Conservation (phyloP, 2,113 vertebrate species). For the Ranitomeya variabilis region DNA sequence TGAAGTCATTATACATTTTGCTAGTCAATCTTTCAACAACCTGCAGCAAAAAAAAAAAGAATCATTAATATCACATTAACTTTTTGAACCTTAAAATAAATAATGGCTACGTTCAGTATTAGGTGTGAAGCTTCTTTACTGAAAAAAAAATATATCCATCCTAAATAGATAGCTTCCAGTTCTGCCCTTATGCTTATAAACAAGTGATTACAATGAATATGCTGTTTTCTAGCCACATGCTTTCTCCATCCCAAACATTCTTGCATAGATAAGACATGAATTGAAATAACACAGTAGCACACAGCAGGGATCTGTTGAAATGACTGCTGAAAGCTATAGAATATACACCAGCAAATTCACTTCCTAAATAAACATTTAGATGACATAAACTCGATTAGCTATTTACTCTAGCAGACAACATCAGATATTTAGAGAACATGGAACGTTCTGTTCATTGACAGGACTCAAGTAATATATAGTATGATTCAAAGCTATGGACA, state of each 20-base stretch:
- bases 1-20: neutral
- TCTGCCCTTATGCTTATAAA: neutral
- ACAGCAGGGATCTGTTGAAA: constrained; percentile 33
- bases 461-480: neutral
- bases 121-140: neutral
- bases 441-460: neutral
- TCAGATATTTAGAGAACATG: neutral
- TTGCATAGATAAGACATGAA: constrained; percentile 48
- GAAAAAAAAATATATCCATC: neutral
- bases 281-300: constrained; percentile 31
- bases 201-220: neutral
- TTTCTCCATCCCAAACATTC: constrained; percentile 32
- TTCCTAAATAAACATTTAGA: constrained; percentile 30
- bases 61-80: neutral
- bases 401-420: constrained; percentile 24
- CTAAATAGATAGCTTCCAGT: neutral
- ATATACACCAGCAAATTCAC: constrained; percentile 19
- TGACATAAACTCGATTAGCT: neutral
- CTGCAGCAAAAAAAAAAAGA: neutral
- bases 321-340: constrained; percentile 30
- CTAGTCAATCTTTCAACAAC: neutral
- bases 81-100: neutral
- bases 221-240: constrained; percentile 5
- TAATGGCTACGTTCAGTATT: neutral
- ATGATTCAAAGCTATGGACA: neutral